Evolutionary conservation across 2,113 vertebrate species (phyloP).

Genomic region (Asarcornis scutulata): DNA sequence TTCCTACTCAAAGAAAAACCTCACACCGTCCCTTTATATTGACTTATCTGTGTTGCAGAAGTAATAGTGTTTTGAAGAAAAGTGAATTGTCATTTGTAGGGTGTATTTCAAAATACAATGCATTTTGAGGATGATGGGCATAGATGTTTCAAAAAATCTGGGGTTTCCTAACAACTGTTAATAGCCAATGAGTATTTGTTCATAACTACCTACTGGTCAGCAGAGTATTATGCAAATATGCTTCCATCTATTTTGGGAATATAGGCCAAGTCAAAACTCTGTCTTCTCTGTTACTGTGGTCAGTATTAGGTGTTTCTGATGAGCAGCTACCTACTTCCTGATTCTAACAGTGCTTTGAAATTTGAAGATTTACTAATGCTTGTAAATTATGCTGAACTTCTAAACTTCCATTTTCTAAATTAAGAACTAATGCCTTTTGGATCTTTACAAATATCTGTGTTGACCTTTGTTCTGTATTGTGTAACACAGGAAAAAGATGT

Average conservation of each 20-base stretch:
- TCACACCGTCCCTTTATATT: neutral
- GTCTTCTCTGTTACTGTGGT: neutral
- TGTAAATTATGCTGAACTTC: neutral
- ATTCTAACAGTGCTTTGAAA: neutral
- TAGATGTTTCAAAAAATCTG: neutral
- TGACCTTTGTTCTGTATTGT: neutral
- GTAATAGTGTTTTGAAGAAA: neutral
- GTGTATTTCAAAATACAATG: neutral
- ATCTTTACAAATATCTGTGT: neutral
- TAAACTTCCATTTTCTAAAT: neutral
- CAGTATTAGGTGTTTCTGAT: neutral
- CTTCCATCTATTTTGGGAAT: neutral
- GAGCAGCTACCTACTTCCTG: neutral
- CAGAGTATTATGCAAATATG: conserved; percentile 7
- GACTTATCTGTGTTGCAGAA: neutral
- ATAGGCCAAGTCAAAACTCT: neutral
- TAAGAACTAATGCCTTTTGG: neutral
- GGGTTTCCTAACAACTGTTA: neutral
- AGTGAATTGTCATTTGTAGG: neutral
- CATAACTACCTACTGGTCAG: neutral
- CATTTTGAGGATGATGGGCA: neutral
- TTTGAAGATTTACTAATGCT: neutral
- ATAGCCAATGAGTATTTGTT: neutral
- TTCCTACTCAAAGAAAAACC: neutral
- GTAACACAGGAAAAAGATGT: neutral